A percentile compares a stretch with the other conserved stretches of the same genome.
phyloP scores from a whole-genome alignment of 2,113 vertebrate species.

The Apaloderma vittatum region DNA sequence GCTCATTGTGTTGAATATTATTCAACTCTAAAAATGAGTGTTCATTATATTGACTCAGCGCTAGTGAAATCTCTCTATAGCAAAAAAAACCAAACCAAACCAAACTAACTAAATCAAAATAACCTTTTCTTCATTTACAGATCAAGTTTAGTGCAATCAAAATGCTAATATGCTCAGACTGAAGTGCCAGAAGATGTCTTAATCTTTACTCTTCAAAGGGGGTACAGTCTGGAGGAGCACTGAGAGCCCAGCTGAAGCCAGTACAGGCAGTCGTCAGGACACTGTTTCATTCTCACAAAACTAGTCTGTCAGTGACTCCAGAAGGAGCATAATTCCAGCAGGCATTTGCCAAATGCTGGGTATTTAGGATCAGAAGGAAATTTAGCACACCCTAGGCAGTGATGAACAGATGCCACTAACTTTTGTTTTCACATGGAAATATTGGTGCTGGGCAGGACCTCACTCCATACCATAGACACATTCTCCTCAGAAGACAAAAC shows the following conservation, averaged over 20 bases:
- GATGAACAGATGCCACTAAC: neutral
- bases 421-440: neutral
- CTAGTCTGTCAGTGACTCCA: neutral
- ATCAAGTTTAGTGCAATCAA: neutral
- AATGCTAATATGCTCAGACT: neutral
- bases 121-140: neutral
- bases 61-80: neutral
- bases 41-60: neutral
- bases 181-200: neutral
- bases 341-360: neutral
- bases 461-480: accelerated
- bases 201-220: neutral
- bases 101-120: neutral
- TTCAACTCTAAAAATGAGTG: neutral
- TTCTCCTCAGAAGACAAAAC: neutral
- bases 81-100: neutral
- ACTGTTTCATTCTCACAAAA: neutral
- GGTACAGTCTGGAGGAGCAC: neutral
- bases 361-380: neutral
- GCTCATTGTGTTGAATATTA: neutral
- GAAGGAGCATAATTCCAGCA: neutral
- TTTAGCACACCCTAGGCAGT: neutral
- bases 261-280: neutral
- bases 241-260: neutral
- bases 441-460: neutral